Evolutionary conservation across 2,888 invertebrate genomes (phyloP).

Genomic region (Napeogenes inachia): DNA sequence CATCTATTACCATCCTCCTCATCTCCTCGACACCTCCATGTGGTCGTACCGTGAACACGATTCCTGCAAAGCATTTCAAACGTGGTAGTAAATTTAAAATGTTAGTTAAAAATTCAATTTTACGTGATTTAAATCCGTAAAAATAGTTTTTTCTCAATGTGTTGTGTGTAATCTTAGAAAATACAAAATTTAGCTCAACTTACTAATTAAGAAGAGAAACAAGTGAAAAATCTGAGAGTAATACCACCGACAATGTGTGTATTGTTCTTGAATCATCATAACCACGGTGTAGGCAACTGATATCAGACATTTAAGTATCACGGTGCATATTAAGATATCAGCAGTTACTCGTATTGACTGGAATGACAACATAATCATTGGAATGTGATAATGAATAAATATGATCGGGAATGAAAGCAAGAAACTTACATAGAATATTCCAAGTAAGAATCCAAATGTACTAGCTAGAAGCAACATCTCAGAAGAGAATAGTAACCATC

Average conservation of each 20-base stretch:
- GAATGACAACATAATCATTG: conserved; percentile 8
- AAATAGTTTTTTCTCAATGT: no score
- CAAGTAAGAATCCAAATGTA: conserved; percentile 39
- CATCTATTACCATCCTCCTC: no score
- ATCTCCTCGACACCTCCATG: no score
- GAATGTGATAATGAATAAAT: no score
- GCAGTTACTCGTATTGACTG: conserved; percentile 28
- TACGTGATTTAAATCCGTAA: no score
- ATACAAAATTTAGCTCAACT: conserved; percentile 19
- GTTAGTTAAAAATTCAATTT: not conserved
- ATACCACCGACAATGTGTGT: conserved; percentile 33
- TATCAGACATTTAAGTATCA: conserved; percentile 29
- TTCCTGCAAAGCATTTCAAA: no score
- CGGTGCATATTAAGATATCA: conserved; percentile 23
- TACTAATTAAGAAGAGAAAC: conserved; percentile 35
- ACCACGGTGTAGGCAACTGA: conserved; percentile 32
- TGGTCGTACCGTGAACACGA: no score
- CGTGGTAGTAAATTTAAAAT: not conserved
- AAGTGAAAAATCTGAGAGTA: conserved; percentile 37
- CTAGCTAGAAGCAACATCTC: conserved; percentile 35
- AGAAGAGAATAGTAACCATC: conserved; percentile 35
- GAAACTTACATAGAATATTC: conserved; percentile 39
- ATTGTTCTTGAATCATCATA: conserved; percentile 33
- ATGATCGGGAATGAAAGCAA: no score
- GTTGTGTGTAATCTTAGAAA: not conserved